A percentile compares a stretch with the other conserved stretches of the same genome.
Conservation (phyloP, 2,888 invertebrate species). For the Norana najaformis region DNA sequence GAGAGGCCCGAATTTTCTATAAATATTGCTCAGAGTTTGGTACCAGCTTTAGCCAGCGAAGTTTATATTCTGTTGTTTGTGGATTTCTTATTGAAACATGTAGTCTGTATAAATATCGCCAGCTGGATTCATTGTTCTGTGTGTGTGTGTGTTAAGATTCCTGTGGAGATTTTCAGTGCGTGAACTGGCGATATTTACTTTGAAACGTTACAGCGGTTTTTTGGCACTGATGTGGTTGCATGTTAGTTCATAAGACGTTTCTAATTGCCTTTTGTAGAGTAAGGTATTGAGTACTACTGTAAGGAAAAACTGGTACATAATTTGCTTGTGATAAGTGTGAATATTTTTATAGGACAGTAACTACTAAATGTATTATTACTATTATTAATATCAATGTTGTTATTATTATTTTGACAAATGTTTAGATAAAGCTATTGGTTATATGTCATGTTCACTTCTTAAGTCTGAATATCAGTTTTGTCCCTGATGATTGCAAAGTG, state of each 20-base stretch:
- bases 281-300: constrained; percentile 7
- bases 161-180: background rate
- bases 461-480: background rate
- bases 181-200: background rate
- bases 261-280: constrained; percentile 18
- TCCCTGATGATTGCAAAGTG: background rate
- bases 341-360: constrained; percentile 22
- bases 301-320: constrained; percentile 5
- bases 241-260: constrained; percentile 21
- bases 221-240: background rate
- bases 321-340: constrained; percentile 22
- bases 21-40: constrained; percentile 13
- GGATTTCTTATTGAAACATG: background rate
- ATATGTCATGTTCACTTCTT: too few relatives aligned
- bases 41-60: background rate
- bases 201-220: background rate
- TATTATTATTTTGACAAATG: background rate
- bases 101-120: background rate
- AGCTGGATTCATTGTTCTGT: background rate
- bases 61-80: background rate
- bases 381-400: background rate
- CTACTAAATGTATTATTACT: too few relatives aligned
- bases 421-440: constrained; percentile 3
- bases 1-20: background rate
- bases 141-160: background rate